Evolutionary conservation across 35 echinoderm and acorn worm genomes (phyloP).

Genomic region (Eucidaris tribuloides): DNA sequence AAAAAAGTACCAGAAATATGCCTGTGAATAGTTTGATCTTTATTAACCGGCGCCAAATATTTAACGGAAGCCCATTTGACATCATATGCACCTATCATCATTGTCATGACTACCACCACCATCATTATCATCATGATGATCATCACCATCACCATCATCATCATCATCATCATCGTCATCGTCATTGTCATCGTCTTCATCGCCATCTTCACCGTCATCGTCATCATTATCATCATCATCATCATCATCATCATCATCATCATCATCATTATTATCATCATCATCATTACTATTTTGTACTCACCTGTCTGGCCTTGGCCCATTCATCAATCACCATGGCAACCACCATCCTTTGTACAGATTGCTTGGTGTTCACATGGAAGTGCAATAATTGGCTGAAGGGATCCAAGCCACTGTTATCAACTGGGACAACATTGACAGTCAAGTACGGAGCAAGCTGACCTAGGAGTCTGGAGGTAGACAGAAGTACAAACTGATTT

Average conservation of each 20-base stretch:
- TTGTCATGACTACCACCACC: no score
- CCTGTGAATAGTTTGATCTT: no score
- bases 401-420: constrained; percentile 19
- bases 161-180: no score
- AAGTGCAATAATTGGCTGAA: constrained; percentile 68
- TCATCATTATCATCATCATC: neutral
- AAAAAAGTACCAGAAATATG: no score
- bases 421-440: neutral
- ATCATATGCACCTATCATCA: no score
- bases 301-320: constrained; percentile 70
- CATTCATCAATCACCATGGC: constrained; percentile 84
- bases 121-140: no score
- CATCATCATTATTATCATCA: neutral
- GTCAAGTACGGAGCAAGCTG: constrained; percentile 65
- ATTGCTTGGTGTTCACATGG: constrained; percentile 73
- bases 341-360: constrained; percentile 80
- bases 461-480: constrained; percentile 72
- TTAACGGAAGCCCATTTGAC: no score
- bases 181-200: neutral
- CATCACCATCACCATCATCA: no score
- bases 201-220: neutral
- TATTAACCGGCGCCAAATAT: no score
- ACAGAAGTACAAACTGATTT: no score
- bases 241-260: neutral
- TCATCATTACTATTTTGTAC: neutral